Percentiles rank a stretch among this genome's conserved stretches.
These are phyloP conservation scores for Pseudorasbora parva DNA, from an alignment of 2,113 vertebrate genomes.

Conservation along the genomic window DNA sequence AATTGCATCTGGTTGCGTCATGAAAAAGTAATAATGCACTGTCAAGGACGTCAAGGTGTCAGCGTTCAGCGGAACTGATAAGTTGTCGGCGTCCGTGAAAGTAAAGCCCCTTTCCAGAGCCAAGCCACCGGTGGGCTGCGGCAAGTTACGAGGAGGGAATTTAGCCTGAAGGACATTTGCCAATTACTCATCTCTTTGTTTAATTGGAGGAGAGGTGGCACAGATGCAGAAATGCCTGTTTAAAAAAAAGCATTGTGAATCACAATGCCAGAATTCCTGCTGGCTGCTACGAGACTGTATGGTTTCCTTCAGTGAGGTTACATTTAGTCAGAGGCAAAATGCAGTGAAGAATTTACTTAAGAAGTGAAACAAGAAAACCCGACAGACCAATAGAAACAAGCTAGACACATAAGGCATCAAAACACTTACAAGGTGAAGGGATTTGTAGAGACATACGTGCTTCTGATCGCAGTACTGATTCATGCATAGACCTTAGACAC, in stretches of 20 bases:
- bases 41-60: slow-evolving; percentile 83
- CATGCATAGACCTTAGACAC: background rate
- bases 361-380: background rate
- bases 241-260: slow-evolving; percentile 4
- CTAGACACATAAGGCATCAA: background rate
- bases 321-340: slow-evolving; percentile 7
- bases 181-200: slow-evolving; percentile 54
- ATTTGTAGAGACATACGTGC: background rate
- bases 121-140: slow-evolving; percentile 74
- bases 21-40: slow-evolving; percentile 85
- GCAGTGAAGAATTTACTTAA: background rate
- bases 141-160: slow-evolving; percentile 52
- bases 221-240: background rate
- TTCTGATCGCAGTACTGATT: background rate
- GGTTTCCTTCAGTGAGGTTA: background rate
- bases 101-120: slow-evolving; percentile 75
- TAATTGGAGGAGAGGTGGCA: slow-evolving; percentile 39
- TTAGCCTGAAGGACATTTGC: slow-evolving; percentile 46
- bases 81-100: slow-evolving; percentile 78
- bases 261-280: background rate
- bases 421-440: background rate
- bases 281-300: background rate
- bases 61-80: slow-evolving; percentile 80
- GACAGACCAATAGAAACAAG: background rate
- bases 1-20: slow-evolving; percentile 85